phyloP scores from a whole-genome alignment of 2,797 vertebrate genomes.

The Mormyrus proboscirostris region DNA sequence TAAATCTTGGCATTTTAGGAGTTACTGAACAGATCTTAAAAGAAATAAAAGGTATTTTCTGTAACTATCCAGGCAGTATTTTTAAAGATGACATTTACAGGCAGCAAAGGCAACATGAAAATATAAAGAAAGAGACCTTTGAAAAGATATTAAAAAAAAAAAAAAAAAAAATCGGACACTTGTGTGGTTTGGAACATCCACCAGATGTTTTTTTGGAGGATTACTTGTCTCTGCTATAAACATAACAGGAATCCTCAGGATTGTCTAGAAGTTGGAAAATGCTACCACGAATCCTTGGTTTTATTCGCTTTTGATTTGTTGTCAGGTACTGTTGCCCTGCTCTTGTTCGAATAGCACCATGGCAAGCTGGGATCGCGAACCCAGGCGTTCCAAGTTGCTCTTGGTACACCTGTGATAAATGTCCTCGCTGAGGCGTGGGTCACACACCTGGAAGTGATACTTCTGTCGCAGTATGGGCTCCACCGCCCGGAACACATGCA shows the following conservation, averaged over 20 bases:
- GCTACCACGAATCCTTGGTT: not conserved
- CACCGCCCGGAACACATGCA: conserved; percentile 88
- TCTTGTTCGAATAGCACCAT: conserved; percentile 86
- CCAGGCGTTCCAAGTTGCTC: conserved; percentile 78
- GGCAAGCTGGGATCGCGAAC: conserved; percentile 88
- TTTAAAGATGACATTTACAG: not conserved
- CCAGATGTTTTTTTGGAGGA: not conserved
- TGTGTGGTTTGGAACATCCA: not conserved
- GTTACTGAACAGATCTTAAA: not conserved
- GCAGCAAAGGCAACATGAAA: not conserved
- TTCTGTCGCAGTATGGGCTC: conserved; percentile 83
- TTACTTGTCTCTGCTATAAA: conserved; percentile 12
- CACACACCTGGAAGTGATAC: conserved; percentile 75
- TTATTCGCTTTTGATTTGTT: not conserved
- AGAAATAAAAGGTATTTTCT: not conserved
- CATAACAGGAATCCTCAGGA: conserved; percentile 9
- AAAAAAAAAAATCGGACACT: not conserved
- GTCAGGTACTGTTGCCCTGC: conserved; percentile 84
- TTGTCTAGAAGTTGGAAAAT: conserved; percentile 6
- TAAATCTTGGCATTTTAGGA: not conserved
- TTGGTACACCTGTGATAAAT: conserved; percentile 85
- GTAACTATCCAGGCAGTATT: not conserved
- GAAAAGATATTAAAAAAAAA: not conserved
- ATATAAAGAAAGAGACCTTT: not conserved
- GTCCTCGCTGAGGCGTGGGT: conserved; percentile 82